Evolutionary conservation across 2,797 vertebrate species (phyloP).

Genomic region (Typhlichthys subterraneus): DNA sequence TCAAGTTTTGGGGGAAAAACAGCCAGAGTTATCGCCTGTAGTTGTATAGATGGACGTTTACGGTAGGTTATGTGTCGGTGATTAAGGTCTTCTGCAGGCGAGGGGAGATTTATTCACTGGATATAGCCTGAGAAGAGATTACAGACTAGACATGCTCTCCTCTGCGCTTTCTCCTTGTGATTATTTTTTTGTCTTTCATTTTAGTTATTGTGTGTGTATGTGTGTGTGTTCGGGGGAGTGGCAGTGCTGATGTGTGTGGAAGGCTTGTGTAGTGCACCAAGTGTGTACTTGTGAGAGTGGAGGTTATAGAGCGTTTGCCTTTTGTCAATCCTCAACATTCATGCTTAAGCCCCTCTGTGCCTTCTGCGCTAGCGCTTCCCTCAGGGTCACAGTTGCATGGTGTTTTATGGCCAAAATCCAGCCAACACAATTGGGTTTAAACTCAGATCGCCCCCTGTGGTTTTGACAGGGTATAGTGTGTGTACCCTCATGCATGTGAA

Average conservation of each 20-base stretch:
- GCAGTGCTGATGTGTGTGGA: slow-evolving; percentile 32
- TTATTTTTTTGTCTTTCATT: neutral
- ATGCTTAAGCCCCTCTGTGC: slow-evolving; percentile 60
- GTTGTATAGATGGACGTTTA: slow-evolving; percentile 60
- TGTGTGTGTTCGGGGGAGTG: slow-evolving; percentile 27
- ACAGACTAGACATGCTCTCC: slow-evolving; percentile 21
- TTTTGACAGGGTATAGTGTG: slow-evolving; percentile 35
- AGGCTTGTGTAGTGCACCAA: slow-evolving; percentile 30
- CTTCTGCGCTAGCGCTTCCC: slow-evolving; percentile 55
- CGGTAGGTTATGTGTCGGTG: slow-evolving; percentile 62
- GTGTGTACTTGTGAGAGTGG: slow-evolving; percentile 44
- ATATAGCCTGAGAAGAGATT: slow-evolving; percentile 44
- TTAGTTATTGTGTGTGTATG: slow-evolving; percentile 35
- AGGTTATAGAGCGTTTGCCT: slow-evolving; percentile 74
- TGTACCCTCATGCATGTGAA: slow-evolving; percentile 2
- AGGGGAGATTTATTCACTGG: slow-evolving; percentile 58
- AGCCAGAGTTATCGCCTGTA: slow-evolving; percentile 38
- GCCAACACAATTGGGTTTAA: slow-evolving; percentile 53
- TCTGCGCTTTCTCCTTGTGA: neutral
- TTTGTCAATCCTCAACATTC: slow-evolving; percentile 67
- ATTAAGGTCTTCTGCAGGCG: slow-evolving; percentile 46
- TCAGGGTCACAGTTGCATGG: slow-evolving; percentile 54
- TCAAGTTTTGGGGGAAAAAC: slow-evolving; percentile 56
- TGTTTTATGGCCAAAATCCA: slow-evolving; percentile 52
- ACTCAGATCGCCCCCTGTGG: slow-evolving; percentile 47